Percentiles rank a stretch among this genome's conserved stretches.
phyloP scores from a whole-genome alignment of 2,888 invertebrate species.

The Bugulina stolonifera region DNA sequence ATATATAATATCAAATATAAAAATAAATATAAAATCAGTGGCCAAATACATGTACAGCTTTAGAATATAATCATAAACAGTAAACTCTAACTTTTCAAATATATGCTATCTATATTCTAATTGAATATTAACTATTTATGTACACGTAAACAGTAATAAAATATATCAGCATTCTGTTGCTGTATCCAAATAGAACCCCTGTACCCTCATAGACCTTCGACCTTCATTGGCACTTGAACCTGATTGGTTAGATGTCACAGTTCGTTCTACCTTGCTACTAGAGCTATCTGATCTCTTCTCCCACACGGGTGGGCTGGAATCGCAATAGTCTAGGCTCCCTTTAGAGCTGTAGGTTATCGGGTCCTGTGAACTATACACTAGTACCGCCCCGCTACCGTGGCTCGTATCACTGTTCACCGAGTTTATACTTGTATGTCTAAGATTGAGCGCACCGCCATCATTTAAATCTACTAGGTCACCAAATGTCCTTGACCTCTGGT shows the following conservation, averaged over 20 bases:
- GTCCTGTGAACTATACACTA: constrained; percentile 20
- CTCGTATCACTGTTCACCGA: constrained; percentile 14
- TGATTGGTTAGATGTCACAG: not conserved
- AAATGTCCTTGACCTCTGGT: constrained; percentile 26
- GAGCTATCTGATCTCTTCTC: not conserved
- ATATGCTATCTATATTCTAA: too few relatives aligned
- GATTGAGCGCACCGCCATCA: not conserved
- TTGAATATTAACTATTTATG: too few relatives aligned
- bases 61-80: too few relatives aligned
- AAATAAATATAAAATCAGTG: too few relatives aligned
- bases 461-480: constrained; percentile 23
- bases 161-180: constrained; percentile 17
- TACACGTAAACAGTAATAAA: too few relatives aligned
- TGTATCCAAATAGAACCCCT: not conserved
- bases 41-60: too few relatives aligned
- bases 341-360: constrained; percentile 17
- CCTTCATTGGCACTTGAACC: not conserved
- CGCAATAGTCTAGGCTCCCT: constrained; percentile 20
- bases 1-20: too few relatives aligned
- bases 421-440: constrained; percentile 2
- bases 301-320: constrained; percentile 17
- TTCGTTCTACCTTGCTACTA: not conserved
- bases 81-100: too few relatives aligned
- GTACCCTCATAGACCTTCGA: constrained; percentile 1
- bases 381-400: constrained; percentile 12